Percentiles rank a stretch among this genome's conserved stretches.
These are phyloP conservation scores for Zosterops lateralis DNA, from an alignment of 2,113 vertebrate genomes.

Conservation along the genomic window DNA sequence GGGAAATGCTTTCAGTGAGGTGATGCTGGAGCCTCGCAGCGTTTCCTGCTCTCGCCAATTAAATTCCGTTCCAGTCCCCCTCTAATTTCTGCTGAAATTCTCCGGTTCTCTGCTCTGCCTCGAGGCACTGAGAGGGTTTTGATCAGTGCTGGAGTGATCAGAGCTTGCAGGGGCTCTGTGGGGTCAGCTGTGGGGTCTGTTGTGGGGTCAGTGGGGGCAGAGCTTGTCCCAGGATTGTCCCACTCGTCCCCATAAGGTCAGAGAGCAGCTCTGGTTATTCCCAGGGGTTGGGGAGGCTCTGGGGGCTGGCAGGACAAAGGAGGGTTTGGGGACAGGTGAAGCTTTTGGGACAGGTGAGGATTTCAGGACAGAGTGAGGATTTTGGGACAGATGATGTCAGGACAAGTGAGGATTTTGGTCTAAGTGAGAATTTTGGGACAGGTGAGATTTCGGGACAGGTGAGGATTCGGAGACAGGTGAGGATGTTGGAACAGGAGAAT, in stretches of 20 bases:
- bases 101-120: background rate
- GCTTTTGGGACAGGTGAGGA: accelerated
- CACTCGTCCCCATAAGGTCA: accelerated
- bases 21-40: background rate
- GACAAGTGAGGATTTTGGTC: background rate
- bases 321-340: background rate
- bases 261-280: accelerated
- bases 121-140: accelerated
- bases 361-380: background rate
- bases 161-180: accelerated
- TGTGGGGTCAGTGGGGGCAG: accelerated
- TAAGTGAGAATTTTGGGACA: too few species aligned
- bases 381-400: background rate
- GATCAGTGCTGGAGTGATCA: accelerated
- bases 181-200: accelerated
- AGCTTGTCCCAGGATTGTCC: background rate
- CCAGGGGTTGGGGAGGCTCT: accelerated
- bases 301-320: background rate
- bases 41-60: background rate
- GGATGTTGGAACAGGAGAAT: accelerated
- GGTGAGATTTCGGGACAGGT: accelerated
- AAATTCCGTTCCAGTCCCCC: background rate
- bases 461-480: accelerated
- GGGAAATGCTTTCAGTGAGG: background rate
- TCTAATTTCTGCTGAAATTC: background rate